Conservation (phyloP, 2,888 invertebrate genomes). For the Latrodectus elegans region DNA sequence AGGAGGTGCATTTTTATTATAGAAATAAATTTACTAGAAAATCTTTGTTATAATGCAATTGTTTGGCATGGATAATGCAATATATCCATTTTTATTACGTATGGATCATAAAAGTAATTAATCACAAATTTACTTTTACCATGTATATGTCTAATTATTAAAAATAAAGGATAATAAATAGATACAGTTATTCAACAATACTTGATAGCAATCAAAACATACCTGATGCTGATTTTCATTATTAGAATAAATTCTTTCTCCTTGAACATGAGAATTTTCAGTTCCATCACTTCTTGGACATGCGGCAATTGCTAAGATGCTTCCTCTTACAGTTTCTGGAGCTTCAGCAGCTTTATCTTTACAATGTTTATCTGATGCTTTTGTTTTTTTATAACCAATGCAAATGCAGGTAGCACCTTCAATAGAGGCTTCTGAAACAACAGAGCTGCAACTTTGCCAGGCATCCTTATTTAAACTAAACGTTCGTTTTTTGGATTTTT, state of each 20-base stretch:
- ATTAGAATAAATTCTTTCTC: constrained; percentile 10
- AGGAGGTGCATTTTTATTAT: no score
- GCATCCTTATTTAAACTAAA: constrained; percentile 59
- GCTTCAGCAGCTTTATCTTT: constrained; percentile 1
- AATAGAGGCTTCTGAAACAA: constrained; percentile 69
- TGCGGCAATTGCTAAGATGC: constrained; percentile 30
- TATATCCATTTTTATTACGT: no score
- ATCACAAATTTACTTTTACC: no score
- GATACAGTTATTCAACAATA: no score
- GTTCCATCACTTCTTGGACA: constrained; percentile 19
- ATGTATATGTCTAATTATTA: no score
- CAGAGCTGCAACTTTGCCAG: constrained; percentile 60
- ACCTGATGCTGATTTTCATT: constrained; percentile 35
- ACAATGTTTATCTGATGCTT: constrained; percentile 71
- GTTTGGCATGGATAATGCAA: no score
- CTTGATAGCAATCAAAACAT: background rate
- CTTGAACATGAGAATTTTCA: constrained; percentile 6
- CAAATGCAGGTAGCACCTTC: constrained; percentile 78
- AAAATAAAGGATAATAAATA: no score
- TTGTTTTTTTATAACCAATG: constrained; percentile 82
- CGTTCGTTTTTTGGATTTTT: constrained; percentile 57
- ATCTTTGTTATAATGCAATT: no score
- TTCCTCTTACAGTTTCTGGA: constrained; percentile 10
- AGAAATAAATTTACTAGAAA: no score
- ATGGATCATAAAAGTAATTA: no score